Evolutionary conservation across 2,888 invertebrate genomes (phyloP).

Genomic region (Pristionchus mayeri): DNA sequence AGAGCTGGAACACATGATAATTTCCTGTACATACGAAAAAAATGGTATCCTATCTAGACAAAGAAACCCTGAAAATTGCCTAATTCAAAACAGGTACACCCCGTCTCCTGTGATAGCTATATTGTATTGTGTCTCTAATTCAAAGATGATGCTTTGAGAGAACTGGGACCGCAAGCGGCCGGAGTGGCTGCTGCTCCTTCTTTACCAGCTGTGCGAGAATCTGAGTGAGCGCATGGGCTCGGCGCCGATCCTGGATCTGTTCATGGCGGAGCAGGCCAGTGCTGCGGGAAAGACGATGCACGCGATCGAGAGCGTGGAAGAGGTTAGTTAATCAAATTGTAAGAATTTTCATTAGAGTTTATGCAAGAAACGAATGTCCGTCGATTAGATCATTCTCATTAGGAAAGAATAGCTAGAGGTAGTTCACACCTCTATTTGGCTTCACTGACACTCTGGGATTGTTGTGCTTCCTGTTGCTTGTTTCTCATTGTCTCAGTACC

Average conservation of each 20-base stretch:
- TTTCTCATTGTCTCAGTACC: background rate
- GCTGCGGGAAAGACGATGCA: slow-evolving; percentile 78
- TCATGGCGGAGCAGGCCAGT: slow-evolving; percentile 79
- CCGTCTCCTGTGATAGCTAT: no score
- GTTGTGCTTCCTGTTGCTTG: background rate
- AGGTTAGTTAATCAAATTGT: slow-evolving; percentile 50
- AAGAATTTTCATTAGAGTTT: no score
- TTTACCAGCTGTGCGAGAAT: slow-evolving; percentile 79
- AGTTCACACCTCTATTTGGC: background rate
- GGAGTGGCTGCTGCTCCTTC: slow-evolving; percentile 80
- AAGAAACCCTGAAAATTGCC: no score
- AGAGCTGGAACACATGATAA: background rate
- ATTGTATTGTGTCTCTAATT: no score
- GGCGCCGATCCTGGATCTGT: slow-evolving; percentile 80
- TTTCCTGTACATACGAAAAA: background rate
- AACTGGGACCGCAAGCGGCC: slow-evolving; percentile 80
- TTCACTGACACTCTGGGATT: slow-evolving; percentile 53
- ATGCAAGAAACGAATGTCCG: background rate
- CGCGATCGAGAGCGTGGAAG: slow-evolving; percentile 80
- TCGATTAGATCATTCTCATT: background rate
- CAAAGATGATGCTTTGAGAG: slow-evolving; percentile 71
- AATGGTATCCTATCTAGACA: no score
- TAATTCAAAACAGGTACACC: no score
- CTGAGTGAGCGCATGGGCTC: slow-evolving; percentile 77
- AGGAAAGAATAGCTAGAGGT: background rate